These are phyloP conservation scores for Ahaetulla prasina DNA, from an alignment of 2,113 vertebrate genomes.

Conservation along the genomic window DNA sequence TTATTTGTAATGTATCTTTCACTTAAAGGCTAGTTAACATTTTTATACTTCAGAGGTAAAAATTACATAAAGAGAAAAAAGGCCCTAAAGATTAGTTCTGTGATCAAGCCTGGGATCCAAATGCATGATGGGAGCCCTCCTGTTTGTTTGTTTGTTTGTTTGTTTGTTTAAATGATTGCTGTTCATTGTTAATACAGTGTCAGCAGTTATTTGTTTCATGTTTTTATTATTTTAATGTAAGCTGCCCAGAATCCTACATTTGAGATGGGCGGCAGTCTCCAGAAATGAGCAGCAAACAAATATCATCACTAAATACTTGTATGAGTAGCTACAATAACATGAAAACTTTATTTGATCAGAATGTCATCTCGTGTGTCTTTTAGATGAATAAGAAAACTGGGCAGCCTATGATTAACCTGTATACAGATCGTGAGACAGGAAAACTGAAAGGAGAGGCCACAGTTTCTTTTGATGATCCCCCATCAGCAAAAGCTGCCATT, in stretches of 20 bases:
- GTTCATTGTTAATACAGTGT: background rate
- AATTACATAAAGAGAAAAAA: background rate
- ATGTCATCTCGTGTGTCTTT: background rate
- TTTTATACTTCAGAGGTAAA: background rate
- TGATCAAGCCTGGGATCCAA: background rate
- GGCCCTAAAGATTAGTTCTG: background rate
- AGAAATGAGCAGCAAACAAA: background rate
- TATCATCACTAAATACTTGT: background rate
- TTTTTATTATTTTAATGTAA: background rate
- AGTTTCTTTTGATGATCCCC: constrained; percentile 88
- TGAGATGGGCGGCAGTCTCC: background rate
- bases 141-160: background rate
- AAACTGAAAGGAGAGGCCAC: constrained; percentile 91
- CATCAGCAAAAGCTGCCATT: constrained; percentile 87
- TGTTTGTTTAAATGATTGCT: background rate
- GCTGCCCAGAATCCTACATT: background rate
- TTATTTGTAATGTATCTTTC: background rate
- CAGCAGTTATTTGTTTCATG: background rate
- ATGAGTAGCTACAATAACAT: background rate
- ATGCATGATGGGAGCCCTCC: background rate
- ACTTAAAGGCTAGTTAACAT: background rate
- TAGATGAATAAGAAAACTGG: constrained; percentile 90
- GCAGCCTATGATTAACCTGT: constrained; percentile 92
- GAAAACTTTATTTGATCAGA: background rate
- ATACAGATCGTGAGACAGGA: constrained; percentile 86